phyloP scores from a whole-genome alignment of 2,888 invertebrate species.

The Drosophila atroscutellata region DNA sequence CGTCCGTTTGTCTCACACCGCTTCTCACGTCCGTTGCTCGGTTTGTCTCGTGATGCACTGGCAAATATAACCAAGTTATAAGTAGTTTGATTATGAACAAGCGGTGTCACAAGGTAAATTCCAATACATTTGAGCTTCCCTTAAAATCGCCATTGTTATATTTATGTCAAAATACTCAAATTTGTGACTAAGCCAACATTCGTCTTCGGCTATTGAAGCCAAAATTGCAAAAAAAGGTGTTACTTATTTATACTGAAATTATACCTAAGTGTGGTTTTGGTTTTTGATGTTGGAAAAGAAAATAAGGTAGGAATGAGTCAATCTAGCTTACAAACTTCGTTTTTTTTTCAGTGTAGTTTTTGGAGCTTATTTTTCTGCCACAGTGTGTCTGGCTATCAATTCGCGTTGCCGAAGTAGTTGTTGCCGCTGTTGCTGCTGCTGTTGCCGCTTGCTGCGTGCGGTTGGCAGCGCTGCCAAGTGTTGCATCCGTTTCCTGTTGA shows the following conservation, averaged over 20 bases:
- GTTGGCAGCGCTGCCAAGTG: conserved; percentile 78
- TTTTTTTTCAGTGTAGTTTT: conserved; percentile 41
- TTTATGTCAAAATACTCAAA: background rate
- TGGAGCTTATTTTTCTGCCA: conserved; percentile 59
- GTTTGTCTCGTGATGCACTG: conserved; percentile 58
- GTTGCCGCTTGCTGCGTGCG: conserved; percentile 56
- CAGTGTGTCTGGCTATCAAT: conserved; percentile 71
- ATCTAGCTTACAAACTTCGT: background rate
- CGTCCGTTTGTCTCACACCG: conserved; percentile 12
- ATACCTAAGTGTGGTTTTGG: background rate
- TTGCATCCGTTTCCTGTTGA: conserved; percentile 81
- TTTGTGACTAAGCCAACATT: background rate
- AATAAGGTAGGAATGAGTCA: background rate
- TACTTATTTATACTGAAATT: background rate
- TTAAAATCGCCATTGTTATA: background rate
- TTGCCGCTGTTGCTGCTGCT: conserved; percentile 5
- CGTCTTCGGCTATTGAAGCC: background rate
- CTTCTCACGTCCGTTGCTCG: conserved; percentile 18
- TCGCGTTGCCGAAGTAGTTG: conserved; percentile 35
- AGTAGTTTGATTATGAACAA: background rate
- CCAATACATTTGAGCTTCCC: background rate
- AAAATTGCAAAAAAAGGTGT: background rate
- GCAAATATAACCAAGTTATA: background rate
- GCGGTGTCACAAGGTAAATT: too few relatives aligned
- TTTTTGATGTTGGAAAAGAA: background rate